Evolutionary conservation across 2,113 vertebrate species (phyloP).

Genomic region (Mustelus asterias): DNA sequence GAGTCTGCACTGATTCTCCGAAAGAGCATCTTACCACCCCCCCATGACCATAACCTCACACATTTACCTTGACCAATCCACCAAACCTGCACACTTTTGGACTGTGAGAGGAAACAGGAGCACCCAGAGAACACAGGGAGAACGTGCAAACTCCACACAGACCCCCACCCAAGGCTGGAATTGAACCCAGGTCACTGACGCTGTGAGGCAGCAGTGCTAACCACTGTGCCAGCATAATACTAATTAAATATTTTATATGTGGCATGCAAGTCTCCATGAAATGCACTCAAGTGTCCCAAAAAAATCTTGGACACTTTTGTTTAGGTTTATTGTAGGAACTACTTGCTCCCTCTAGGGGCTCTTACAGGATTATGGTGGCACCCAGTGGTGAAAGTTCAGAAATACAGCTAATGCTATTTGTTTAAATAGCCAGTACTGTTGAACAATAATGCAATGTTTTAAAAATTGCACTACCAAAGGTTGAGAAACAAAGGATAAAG

Average conservation of each 20-base stretch:
- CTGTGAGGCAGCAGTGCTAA: too few species aligned
- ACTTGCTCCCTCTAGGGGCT: neutral
- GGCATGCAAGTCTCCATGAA: neutral
- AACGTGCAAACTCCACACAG: too few species aligned
- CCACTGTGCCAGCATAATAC: neutral
- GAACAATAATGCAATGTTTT: neutral
- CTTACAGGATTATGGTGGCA: neutral
- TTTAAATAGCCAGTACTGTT: neutral
- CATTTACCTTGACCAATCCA: too few species aligned
- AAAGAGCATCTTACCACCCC: too few species aligned
- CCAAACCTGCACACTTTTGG: too few species aligned
- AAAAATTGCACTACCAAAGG: neutral
- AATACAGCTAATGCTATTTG: neutral
- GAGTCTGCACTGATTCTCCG: too few species aligned
- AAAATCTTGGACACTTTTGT: neutral
- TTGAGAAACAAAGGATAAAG: neutral
- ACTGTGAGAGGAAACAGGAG: too few species aligned
- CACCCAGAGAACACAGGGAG: too few species aligned
- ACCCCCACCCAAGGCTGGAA: too few species aligned
- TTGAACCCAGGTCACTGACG: too few species aligned
- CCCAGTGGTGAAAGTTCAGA: neutral
- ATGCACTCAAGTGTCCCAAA: neutral
- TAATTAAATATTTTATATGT: neutral
- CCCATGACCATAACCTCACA: too few species aligned
- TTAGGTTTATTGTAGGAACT: neutral